Evolutionary conservation across 2,888 invertebrate genomes (phyloP).

Genomic region (Cybosia mesomella): DNA sequence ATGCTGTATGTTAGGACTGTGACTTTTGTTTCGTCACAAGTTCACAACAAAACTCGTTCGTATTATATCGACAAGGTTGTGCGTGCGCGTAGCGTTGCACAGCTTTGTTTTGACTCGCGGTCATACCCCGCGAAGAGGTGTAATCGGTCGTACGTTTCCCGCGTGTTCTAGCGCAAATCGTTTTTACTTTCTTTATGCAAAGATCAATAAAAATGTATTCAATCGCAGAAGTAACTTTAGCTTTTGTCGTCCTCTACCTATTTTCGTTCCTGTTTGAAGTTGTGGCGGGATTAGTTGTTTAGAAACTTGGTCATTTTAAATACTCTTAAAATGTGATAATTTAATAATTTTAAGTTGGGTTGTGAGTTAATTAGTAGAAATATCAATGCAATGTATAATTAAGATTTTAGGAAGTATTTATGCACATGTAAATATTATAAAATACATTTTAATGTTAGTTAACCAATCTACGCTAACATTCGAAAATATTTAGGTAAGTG

Average conservation of each 20-base stretch:
- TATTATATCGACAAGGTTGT: constrained; percentile 69
- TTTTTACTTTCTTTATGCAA: constrained; percentile 41
- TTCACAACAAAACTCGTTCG: too few species aligned
- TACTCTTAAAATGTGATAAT: constrained; percentile 78
- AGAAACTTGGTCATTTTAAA: constrained; percentile 50
- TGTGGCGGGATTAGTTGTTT: constrained; percentile 79
- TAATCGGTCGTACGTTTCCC: constrained; percentile 69
- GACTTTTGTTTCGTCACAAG: constrained; percentile 37
- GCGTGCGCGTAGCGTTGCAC: constrained; percentile 51
- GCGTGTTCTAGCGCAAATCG: constrained; percentile 33
- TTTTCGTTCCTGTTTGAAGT: constrained; percentile 83
- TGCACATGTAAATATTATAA: constrained; percentile 28
- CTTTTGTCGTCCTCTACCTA: constrained; percentile 79
- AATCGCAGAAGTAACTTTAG: constrained; percentile 81
- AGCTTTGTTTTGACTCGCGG: constrained; percentile 65
- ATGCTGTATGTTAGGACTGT: constrained; percentile 18
- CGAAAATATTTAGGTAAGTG: constrained; percentile 39
- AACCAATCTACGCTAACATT: constrained; percentile 18
- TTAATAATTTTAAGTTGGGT: constrained; percentile 50
- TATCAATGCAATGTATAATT: constrained; percentile 76
- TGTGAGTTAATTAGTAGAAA: constrained; percentile 68
- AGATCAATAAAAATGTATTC: constrained; percentile 78
- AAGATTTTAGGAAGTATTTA: constrained; percentile 46
- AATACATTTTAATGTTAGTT: constrained; percentile 29
- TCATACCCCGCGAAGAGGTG: constrained; percentile 72